These are phyloP conservation scores for Stigmatopora nigra DNA, from an alignment of 2,113 vertebrate species.

Conservation along the genomic window DNA sequence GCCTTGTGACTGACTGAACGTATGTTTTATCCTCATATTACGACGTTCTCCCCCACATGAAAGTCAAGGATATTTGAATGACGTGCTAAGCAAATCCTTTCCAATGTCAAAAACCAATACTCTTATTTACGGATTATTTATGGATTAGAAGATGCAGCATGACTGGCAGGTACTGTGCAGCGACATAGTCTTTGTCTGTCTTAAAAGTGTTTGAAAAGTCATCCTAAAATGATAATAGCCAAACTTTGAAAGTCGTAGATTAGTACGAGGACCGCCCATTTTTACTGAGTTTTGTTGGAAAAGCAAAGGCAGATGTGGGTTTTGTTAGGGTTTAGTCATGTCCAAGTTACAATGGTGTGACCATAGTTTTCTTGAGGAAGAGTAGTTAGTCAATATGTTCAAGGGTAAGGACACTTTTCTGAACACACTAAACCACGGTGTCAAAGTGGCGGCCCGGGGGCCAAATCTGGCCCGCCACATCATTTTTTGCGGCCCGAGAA, in stretches of 20 bases:
- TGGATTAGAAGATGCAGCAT: background rate
- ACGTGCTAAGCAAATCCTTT: background rate
- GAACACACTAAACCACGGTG: too few relatives aligned
- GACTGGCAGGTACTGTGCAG: background rate
- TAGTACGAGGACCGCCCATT: too few relatives aligned
- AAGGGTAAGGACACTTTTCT: too few relatives aligned
- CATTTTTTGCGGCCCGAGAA: too few relatives aligned
- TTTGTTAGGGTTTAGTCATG: too few relatives aligned
- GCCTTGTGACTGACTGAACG: background rate
- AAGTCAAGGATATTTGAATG: background rate
- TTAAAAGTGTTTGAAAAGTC: background rate
- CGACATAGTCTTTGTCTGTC: accelerated
- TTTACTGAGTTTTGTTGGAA: too few relatives aligned
- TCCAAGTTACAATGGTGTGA: too few relatives aligned
- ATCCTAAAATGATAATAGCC: background rate
- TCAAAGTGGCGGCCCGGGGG: too few relatives aligned
- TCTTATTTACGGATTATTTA: background rate
- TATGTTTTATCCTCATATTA: background rate
- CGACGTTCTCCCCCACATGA: background rate
- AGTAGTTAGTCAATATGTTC: too few relatives aligned
- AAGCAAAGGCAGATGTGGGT: too few relatives aligned
- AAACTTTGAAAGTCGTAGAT: background rate
- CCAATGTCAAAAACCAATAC: background rate
- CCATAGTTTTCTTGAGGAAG: too few relatives aligned
- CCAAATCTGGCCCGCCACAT: too few relatives aligned